Evolutionary conservation across 2,113 vertebrate genomes (phyloP).

Genomic region (Toxostoma redivivum): DNA sequence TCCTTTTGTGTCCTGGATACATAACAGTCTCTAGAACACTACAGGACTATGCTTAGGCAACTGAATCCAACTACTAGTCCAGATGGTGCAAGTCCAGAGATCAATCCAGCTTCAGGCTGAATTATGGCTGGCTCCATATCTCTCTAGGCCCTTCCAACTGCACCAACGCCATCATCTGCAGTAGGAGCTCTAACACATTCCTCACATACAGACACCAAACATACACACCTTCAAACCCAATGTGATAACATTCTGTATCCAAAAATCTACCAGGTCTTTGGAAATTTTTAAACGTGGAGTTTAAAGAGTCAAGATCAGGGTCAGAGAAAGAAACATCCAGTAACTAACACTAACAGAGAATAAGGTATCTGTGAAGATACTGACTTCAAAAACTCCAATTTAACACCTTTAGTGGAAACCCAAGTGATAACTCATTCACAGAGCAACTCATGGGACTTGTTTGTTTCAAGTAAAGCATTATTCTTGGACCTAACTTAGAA

Average conservation of each 20-base stretch:
- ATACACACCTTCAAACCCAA: neutral
- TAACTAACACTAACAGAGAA: neutral
- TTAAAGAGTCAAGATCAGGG: neutral
- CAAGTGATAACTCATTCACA: neutral
- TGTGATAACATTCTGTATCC: neutral
- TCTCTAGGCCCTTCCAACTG: neutral
- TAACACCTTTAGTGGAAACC: neutral
- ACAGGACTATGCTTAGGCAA: neutral
- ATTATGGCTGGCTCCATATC: neutral
- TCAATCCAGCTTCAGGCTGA: neutral
- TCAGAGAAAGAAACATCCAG: neutral
- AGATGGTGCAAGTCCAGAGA: neutral
- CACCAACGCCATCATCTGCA: rapidly evolving
- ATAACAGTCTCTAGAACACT: neutral
- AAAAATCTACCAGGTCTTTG: neutral
- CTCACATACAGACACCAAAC: neutral
- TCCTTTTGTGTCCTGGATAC: neutral
- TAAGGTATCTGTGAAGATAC: neutral
- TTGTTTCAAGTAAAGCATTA: neutral
- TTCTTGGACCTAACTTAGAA: neutral
- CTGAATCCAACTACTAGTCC: neutral
- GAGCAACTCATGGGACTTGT: neutral
- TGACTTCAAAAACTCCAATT: neutral
- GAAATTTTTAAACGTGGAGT: neutral
- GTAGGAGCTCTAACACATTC: neutral